Evolutionary conservation across 2,888 invertebrate species (phyloP).

Genomic region (Pantelozetes paolii): DNA sequence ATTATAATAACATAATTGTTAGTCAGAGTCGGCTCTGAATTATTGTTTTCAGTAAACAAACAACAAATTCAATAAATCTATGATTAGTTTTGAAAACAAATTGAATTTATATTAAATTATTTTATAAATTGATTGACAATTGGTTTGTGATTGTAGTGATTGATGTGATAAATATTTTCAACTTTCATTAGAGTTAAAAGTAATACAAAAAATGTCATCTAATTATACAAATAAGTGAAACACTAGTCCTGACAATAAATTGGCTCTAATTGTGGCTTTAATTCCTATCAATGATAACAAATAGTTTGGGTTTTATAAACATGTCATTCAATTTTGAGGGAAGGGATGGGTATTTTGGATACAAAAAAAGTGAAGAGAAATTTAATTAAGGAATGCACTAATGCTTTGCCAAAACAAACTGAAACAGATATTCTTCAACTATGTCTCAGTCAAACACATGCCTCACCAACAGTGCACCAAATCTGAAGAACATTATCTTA

Average conservation of each 20-base stretch:
- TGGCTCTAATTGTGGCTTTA: slow-evolving; percentile 26
- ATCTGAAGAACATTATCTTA: not conserved
- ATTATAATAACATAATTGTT: slow-evolving; percentile 28
- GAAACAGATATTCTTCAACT: slow-evolving; percentile 28
- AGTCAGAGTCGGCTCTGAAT: not conserved
- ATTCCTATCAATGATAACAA: slow-evolving; percentile 20
- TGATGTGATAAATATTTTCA: too few species aligned
- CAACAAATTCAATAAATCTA: not conserved
- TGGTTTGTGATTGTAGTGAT: too few species aligned
- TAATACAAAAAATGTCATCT: too few species aligned
- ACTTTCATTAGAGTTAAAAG: too few species aligned
- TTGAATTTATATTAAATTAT: too few species aligned
- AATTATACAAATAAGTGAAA: not conserved
- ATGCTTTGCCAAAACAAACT: slow-evolving; percentile 33
- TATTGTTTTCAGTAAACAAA: not conserved
- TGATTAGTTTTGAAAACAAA: not conserved
- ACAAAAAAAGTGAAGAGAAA: slow-evolving; percentile 19
- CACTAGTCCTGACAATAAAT: not conserved
- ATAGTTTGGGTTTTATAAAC: slow-evolving; percentile 29
- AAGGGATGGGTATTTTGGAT: slow-evolving; percentile 8
- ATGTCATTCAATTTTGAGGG: slow-evolving; percentile 26
- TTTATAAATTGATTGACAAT: too few species aligned
- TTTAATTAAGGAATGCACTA: slow-evolving; percentile 17
- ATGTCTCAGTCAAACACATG: slow-evolving; percentile 19
- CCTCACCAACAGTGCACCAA: slow-evolving; percentile 6